Evolutionary conservation across 2,888 invertebrate species (phyloP).

Genomic region (Plusia festucae): DNA sequence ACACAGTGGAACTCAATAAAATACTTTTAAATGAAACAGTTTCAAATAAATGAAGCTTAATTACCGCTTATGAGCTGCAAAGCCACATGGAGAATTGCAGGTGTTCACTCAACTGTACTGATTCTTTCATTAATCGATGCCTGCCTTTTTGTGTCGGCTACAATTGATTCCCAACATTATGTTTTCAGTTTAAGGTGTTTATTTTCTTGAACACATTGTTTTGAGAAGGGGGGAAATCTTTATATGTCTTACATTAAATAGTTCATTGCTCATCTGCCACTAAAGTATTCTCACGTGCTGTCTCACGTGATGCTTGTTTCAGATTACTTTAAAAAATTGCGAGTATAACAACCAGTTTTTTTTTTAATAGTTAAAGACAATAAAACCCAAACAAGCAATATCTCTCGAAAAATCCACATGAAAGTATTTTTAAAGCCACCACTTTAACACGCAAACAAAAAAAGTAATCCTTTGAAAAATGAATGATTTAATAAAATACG

Average conservation of each 20-base stretch:
- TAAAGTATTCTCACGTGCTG: too few species aligned
- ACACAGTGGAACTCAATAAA: conserved; percentile 7
- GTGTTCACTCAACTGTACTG: not conserved
- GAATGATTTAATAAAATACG: conserved; percentile 24
- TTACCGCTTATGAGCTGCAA: conserved; percentile 9
- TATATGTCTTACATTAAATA: not conserved
- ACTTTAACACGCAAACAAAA: not conserved
- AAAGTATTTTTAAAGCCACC: not conserved
- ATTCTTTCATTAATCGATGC: conserved; percentile 1
- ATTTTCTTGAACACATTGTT: not conserved
- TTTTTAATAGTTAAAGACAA: not conserved
- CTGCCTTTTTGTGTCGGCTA: not conserved
- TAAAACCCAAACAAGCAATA: not conserved
- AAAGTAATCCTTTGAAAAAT: conserved; percentile 23
- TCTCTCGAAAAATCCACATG: not conserved
- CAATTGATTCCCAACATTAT: not conserved
- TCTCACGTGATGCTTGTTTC: too few species aligned
- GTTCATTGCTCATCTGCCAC: too few species aligned
- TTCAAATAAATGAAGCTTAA: conserved; percentile 20
- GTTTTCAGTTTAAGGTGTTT: not conserved
- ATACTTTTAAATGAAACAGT: conserved; percentile 12
- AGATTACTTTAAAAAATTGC: too few species aligned
- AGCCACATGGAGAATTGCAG: conserved; percentile 9
- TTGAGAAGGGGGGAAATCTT: not conserved
- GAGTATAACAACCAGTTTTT: too few species aligned